A percentile compares a stretch with the other conserved stretches of the same genome.
These are phyloP conservation scores for Sapayoa aenigma DNA, from an alignment of 2,113 vertebrate species.

Conservation along the genomic window DNA sequence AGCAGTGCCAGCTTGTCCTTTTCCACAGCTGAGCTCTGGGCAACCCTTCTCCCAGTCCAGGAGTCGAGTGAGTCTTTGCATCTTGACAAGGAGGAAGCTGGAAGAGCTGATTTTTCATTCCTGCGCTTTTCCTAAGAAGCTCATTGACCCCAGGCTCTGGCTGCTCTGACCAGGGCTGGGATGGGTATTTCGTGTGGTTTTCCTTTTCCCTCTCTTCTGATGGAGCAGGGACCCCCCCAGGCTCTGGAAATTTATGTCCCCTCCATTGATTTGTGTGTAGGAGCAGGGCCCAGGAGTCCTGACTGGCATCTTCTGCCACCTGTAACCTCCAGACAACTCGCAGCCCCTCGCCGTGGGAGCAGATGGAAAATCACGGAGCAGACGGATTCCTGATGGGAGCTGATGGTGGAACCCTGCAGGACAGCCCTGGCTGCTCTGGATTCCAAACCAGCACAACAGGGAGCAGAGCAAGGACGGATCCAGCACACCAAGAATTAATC, in stretches of 20 bases:
- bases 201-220: background rate
- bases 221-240: rapidly evolving
- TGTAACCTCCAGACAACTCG: background rate
- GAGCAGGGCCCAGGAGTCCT: background rate
- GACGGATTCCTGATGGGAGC: background rate
- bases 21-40: background rate
- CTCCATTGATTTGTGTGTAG: background rate
- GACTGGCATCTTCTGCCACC: rapidly evolving
- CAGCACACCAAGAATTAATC: background rate
- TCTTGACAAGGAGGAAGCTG: background rate
- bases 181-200: background rate
- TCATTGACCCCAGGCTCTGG: background rate
- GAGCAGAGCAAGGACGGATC: background rate
- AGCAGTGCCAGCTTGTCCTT: background rate
- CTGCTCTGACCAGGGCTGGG: background rate
- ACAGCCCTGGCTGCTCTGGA: background rate
- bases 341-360: rapidly evolving
- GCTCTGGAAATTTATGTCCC: background rate
- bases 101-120: background rate
- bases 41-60: background rate
- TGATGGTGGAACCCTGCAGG: background rate
- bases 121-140: background rate
- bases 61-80: background rate
- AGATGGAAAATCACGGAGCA: background rate
- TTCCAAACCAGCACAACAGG: background rate